Evolutionary conservation across 2,888 invertebrate species (phyloP).

Genomic region (Conistra vaccinii): DNA sequence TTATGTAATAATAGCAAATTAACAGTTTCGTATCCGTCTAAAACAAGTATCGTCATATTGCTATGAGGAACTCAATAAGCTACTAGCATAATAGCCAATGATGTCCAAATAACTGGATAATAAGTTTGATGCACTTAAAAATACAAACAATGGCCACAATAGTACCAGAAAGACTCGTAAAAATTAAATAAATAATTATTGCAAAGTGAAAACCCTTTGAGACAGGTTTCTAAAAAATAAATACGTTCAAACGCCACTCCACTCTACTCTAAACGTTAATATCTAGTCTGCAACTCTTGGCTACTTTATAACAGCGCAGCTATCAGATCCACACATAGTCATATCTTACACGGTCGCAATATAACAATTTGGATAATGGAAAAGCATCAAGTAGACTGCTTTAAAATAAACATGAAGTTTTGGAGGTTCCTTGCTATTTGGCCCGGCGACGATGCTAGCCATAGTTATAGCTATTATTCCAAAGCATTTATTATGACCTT

Average conservation of each 20-base stretch:
- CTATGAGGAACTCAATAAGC: too few species aligned
- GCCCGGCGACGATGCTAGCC: constrained; percentile 58
- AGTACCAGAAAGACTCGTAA: rapidly evolving
- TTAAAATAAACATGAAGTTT: constrained; percentile 73
- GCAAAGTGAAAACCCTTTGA: background rate
- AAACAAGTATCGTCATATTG: too few species aligned
- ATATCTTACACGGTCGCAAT: constrained; percentile 28
- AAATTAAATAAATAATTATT: background rate
- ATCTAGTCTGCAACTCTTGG: constrained; percentile 20
- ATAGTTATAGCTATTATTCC: constrained; percentile 71
- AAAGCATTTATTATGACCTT: constrained; percentile 66
- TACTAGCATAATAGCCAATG: too few species aligned
- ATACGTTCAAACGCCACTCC: constrained; percentile 27
- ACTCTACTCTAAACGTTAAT: constrained; percentile 34
- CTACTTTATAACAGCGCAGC: constrained; percentile 19
- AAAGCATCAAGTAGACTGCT: constrained; percentile 76
- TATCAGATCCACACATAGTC: constrained; percentile 42
- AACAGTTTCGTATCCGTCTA: too few species aligned
- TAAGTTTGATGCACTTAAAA: background rate
- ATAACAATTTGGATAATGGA: constrained; percentile 54
- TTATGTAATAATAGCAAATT: too few species aligned
- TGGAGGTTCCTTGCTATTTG: constrained; percentile 77
- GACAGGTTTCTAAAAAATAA: background rate
- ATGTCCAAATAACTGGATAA: too few species aligned
- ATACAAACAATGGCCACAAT: background rate